Conservation (phyloP, 2,113 vertebrate genomes). For the Malurus cyaneus region DNA sequence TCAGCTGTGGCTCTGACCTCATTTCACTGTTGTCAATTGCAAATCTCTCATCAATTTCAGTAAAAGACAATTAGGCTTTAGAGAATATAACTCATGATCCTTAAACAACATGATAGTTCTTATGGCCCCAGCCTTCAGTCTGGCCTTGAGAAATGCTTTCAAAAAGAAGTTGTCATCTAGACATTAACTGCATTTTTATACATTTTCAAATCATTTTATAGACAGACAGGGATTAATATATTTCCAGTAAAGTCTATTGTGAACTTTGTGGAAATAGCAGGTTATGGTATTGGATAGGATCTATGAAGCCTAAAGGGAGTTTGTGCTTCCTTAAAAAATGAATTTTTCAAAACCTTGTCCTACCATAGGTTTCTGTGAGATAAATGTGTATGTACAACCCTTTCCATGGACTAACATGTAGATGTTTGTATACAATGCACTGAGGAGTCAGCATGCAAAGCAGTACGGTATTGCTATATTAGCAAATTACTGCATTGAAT, state of each 20-base stretch:
- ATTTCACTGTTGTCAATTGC: background rate
- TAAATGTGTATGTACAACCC: background rate
- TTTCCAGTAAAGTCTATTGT: background rate
- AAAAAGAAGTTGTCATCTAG: background rate
- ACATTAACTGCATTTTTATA: background rate
- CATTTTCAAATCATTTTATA: background rate
- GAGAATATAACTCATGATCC: background rate
- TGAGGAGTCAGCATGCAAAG: background rate
- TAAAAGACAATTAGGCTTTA: background rate
- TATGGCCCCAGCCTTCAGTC: background rate
- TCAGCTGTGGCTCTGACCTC: background rate
- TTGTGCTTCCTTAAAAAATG: background rate
- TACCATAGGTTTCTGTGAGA: background rate
- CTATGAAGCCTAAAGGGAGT: background rate
- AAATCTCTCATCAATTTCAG: background rate
- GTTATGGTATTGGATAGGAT: background rate
- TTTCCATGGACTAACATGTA: fast-evolving
- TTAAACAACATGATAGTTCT: background rate
- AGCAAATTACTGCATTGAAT: background rate
- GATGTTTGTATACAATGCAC: background rate
- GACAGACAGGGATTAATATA: background rate
- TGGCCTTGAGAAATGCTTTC: background rate
- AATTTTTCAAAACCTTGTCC: background rate
- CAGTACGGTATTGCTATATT: background rate
- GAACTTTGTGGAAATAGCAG: background rate